Conservation (phyloP, 2,888 invertebrate species). For the Sarcophaga variegata region DNA sequence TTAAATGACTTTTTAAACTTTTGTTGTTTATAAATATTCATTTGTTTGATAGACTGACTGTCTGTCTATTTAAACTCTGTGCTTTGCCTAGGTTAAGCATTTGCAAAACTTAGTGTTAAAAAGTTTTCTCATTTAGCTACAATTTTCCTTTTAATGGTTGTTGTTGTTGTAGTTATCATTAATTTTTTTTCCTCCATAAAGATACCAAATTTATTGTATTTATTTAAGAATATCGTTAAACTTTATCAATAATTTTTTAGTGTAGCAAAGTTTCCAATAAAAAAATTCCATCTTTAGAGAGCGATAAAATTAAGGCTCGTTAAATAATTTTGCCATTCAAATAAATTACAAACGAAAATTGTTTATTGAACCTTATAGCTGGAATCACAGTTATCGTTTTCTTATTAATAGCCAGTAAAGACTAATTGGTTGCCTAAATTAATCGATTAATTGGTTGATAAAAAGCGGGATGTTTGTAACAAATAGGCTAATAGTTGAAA, state of each 20-base stretch:
- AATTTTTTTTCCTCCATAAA: neutral
- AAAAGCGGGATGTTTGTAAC: no score
- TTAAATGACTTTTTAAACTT: no score
- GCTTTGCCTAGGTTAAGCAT: neutral
- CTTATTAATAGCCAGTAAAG: no score
- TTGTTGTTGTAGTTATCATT: neutral
- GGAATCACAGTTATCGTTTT: neutral
- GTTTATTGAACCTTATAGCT: neutral
- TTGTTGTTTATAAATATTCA: no score
- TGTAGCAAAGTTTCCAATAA: neutral
- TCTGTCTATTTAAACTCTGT: no score
- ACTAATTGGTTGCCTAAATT: no score
- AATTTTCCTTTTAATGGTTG: constrained; percentile 10
- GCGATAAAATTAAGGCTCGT: constrained; percentile 17
- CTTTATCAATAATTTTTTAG: constrained; percentile 29
- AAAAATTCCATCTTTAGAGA: neutral
- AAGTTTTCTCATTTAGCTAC: neutral
- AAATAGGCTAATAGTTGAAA: no score
- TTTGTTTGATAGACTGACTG: no score
- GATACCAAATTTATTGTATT: constrained; percentile 24
- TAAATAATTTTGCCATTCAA: constrained; percentile 11
- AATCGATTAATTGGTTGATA: no score
- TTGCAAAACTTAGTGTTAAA: neutral
- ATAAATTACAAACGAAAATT: constrained; percentile 13
- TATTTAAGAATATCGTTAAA: constrained; percentile 29